Conservation (phyloP, 2,888 invertebrate species). For the Ceramica pisi region DNA sequence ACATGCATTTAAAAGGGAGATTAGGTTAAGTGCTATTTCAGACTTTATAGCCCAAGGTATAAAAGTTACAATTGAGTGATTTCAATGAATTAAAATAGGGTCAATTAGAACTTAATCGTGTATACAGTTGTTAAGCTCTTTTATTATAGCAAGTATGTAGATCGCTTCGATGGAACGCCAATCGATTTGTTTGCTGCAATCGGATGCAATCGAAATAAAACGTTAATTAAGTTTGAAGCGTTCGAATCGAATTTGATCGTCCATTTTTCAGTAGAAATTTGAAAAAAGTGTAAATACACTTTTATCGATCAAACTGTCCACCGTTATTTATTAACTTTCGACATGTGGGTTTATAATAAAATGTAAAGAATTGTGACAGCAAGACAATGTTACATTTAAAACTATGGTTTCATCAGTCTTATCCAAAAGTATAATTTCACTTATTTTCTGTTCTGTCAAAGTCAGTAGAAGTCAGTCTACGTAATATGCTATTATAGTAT, state of each 20-base stretch:
- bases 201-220: conserved; percentile 26
- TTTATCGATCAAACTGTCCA: background rate
- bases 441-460: too few species aligned
- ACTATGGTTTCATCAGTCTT: too few species aligned
- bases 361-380: too few species aligned
- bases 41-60: conserved; percentile 21
- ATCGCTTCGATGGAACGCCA: background rate
- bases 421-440: too few species aligned
- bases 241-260: conserved; percentile 24
- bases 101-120: conserved; percentile 45
- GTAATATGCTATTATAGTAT: too few species aligned
- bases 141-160: conserved; percentile 11
- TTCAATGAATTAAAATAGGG: conserved; percentile 24
- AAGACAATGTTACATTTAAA: too few species aligned
- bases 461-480: too few species aligned
- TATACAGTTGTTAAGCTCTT: conserved; percentile 31
- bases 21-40: conserved; percentile 19
- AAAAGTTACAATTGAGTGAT: conserved; percentile 24
- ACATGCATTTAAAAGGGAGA: conserved; percentile 44
- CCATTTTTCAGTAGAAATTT: background rate
- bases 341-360: background rate
- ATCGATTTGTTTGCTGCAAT: conserved; percentile 20
- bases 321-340: background rate
- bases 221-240: conserved; percentile 16
- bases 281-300: too few species aligned